These are phyloP conservation scores for Cinclus cinclus DNA, from an alignment of 2,113 vertebrate genomes.

Conservation along the genomic window DNA sequence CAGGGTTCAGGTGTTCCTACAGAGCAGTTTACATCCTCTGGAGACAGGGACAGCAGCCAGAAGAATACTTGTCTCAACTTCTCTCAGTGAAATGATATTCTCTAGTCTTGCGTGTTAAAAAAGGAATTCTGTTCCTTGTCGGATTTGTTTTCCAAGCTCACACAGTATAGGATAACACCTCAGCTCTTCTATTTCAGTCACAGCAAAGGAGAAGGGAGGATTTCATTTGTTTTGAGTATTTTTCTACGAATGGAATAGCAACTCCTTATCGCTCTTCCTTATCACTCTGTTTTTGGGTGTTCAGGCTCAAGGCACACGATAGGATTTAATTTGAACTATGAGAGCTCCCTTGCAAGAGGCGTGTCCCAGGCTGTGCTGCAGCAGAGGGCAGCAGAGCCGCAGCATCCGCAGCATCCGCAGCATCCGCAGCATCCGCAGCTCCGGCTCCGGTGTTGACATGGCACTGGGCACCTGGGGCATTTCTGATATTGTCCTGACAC, in stretches of 20 bases:
- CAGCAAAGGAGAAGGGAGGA: neutral
- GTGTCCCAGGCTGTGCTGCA: neutral
- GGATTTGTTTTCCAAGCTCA: neutral
- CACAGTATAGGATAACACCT: fast-evolving
- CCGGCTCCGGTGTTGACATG: neutral
- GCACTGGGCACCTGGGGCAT: conserved; percentile 58
- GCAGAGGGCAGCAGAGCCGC: conserved; percentile 78
- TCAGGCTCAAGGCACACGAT: fast-evolving
- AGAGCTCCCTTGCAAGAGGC: fast-evolving
- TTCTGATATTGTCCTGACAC: conserved; percentile 76
- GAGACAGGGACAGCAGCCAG: fast-evolving
- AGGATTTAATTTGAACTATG: fast-evolving
- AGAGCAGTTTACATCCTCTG: neutral
- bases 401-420: neutral
- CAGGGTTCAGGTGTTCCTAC: fast-evolving
- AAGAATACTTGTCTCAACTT: neutral
- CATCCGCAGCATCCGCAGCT: conserved; percentile 8
- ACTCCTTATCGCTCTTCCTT: fast-evolving
- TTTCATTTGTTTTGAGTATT: neutral
- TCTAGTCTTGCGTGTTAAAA: neutral
- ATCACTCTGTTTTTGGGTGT: fast-evolving
- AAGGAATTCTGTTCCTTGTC: fast-evolving
- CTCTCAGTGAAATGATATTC: fast-evolving
- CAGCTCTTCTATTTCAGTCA: fast-evolving
- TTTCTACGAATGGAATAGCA: fast-evolving